Percentiles rank a stretch among this genome's conserved stretches.
Evolutionary conservation across 92 coral and sea anemone genomes (phyloP).

Genomic region (Palythoa grandis): DNA sequence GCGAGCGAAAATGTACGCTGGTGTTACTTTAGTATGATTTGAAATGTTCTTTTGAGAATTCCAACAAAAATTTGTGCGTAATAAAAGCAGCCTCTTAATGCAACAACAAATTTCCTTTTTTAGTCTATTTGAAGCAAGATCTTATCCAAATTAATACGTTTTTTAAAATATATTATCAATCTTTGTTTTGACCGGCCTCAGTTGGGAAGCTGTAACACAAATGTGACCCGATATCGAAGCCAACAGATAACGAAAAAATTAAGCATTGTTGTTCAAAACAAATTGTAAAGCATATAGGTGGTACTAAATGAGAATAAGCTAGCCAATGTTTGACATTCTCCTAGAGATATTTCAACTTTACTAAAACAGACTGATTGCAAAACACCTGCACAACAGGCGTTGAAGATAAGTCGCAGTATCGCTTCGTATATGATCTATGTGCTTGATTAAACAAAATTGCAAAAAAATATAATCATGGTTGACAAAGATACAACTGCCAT

Average conservation of each 20-base stretch:
- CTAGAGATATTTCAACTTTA: too few species aligned
- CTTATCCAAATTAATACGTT: background rate
- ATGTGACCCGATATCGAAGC: background rate
- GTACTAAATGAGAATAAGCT: too few species aligned
- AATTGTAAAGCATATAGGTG: too few species aligned
- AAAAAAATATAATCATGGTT: too few species aligned
- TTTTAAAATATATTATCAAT: background rate
- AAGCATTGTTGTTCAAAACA: background rate
- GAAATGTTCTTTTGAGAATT: background rate
- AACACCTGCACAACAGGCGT: too few species aligned
- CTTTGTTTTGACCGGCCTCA: background rate
- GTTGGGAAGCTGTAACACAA: background rate
- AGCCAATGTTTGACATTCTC: too few species aligned
- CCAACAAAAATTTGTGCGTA: background rate
- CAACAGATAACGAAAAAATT: background rate
- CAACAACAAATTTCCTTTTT: background rate
- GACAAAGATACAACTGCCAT: too few species aligned
- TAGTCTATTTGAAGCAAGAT: background rate
- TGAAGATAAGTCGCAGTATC: too few species aligned
- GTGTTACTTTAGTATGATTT: background rate
- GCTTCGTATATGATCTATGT: too few species aligned
- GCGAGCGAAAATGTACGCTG: background rate
- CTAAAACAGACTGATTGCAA: too few species aligned
- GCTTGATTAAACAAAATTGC: too few species aligned
- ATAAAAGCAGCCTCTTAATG: background rate